Evolutionary conservation across 2,888 invertebrate species (phyloP).

Genomic region (Mongoloraphidia duomilia): DNA sequence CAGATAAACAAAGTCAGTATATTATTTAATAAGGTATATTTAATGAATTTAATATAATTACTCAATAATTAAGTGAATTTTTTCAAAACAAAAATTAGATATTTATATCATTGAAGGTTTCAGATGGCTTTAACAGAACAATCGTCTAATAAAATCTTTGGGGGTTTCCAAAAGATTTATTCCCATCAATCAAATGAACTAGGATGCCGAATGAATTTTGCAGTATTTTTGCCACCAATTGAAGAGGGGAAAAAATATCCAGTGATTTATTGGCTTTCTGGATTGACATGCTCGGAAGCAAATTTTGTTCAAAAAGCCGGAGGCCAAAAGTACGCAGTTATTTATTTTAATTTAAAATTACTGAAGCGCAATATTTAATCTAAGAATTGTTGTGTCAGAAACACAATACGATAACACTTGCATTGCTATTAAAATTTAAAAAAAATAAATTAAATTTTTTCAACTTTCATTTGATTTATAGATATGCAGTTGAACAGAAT

Average conservation of each 20-base stretch:
- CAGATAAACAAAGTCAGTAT: too few relatives aligned
- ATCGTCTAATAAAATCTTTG: constrained; percentile 59
- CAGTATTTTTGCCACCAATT: constrained; percentile 76
- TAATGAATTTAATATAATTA: too few relatives aligned
- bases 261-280: constrained; percentile 82
- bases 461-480: constrained; percentile 17
- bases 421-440: not conserved
- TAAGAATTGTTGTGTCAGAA: not conserved
- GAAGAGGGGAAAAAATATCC: constrained; percentile 50
- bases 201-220: constrained; percentile 87
- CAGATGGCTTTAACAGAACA: constrained; percentile 37
- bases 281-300: constrained; percentile 85
- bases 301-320: constrained; percentile 94
- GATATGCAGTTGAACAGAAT: constrained; percentile 71
- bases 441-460: not conserved
- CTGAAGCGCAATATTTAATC: not conserved
- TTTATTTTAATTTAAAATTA: not conserved
- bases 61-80: too few relatives aligned
- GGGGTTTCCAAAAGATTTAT: constrained; percentile 74
- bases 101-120: constrained; percentile 4
- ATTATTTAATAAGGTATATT: too few relatives aligned
- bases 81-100: too few relatives aligned
- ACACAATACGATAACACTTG: not conserved
- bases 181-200: constrained; percentile 64
- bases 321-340: constrained; percentile 51